Base-by-base conservation (phyloP, 2,888 invertebrate species). In the Drosophila aldrichi region DNA sequence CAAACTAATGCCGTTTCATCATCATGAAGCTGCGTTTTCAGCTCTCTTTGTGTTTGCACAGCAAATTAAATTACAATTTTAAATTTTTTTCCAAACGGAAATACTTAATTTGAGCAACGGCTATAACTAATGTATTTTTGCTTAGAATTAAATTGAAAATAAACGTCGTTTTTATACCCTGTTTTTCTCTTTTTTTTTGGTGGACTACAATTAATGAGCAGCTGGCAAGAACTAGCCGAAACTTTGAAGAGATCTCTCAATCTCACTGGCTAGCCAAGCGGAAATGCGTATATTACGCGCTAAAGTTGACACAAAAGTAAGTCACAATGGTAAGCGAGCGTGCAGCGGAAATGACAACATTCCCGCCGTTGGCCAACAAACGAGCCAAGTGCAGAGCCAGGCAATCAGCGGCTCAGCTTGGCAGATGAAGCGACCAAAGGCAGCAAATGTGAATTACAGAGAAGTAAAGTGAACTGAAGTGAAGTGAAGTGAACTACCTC, bases 1-100 rank as follows among this genome's bases (percentile, higher is more conserved):
- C 84, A 71, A 82, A 76, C 81, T 84, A 84, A 84, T 88, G 89
- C 81, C 60, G 72, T 49, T 64, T n/a, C n/a, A n/a, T n/a, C 78
- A 78, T 64, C 78, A 78, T 78, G 87, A 81, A 60, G 81, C 68
- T 71, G 71, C 44, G 43, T 67, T 52, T 52, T 38, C 12, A 40
- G 1, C 54, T 54, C 52, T n/a, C 3, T 48, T 49, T 67, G 51
- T 67, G 51, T 38, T 38, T 38, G 52, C 10, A 57, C 55, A n/a
- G 48, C 65, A 70, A 86, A 75, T 86, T 76, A 75, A 86, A 83
- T 72, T 81, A 79, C 74, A 85, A 83, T 88, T 88, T 77, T 71
- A 51, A 72, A 77, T 65, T 69, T 81, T 72, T 72, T 57, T 0
- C 48, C n/a, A 16, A 75, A 54, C 80, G 88, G 86, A 82, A 73